phyloP scores from a whole-genome alignment of 2,888 invertebrate genomes.

The Heteropelma amictum region DNA sequence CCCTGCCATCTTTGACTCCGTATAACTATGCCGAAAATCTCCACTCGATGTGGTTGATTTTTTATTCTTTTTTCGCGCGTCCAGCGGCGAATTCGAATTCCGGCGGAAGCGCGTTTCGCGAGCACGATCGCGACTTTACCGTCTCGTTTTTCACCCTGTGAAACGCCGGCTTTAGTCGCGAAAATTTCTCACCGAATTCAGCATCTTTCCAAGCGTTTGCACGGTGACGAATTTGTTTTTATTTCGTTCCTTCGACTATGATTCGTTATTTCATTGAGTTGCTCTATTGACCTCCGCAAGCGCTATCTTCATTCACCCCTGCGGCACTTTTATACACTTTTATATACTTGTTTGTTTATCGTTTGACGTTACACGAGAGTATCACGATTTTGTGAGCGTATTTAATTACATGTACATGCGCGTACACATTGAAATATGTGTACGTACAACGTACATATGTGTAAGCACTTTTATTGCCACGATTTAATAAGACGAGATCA shows the following conservation, averaged over 20 bases:
- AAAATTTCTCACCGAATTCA: too few species aligned
- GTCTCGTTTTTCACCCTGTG: too few species aligned
- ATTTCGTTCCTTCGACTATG: neutral
- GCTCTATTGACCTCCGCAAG: neutral
- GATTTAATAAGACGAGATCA: neutral
- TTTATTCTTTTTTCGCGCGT: neutral
- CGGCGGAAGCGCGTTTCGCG: too few species aligned
- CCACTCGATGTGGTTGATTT: neutral
- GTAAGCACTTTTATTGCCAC: neutral
- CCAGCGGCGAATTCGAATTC: too few species aligned
- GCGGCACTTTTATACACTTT: neutral
- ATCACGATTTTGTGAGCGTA: neutral
- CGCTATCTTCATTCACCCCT: slow-evolving; percentile 5
- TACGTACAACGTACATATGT: too few species aligned
- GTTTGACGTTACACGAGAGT: neutral
- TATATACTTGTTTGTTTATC: slow-evolving; percentile 3
- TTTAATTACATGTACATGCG: neutral
- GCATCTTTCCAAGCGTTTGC: neutral
- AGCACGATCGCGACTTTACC: too few species aligned
- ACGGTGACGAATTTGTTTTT: neutral
- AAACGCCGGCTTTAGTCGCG: too few species aligned
- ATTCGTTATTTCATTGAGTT: neutral
- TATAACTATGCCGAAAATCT: neutral
- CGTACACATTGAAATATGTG: neutral
- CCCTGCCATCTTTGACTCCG: slow-evolving; percentile 65